phyloP scores from a whole-genome alignment of 1,140 invertebrate genomes.

The Nymphalis io region DNA sequence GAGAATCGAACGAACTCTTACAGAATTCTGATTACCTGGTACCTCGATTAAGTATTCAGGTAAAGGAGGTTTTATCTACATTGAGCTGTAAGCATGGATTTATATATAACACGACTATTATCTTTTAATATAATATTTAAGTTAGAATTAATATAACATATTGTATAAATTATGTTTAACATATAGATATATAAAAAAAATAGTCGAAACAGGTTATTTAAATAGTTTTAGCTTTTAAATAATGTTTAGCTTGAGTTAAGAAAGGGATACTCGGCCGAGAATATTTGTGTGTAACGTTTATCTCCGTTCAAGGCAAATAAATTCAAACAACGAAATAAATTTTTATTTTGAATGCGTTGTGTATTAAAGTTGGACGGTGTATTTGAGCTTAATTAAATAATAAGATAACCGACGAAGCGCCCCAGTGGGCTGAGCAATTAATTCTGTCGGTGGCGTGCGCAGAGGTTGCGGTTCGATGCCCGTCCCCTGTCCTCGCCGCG shows the following conservation, averaged over 20 bases:
- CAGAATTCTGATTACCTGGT: constrained; percentile 69
- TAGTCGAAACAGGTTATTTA: too few species aligned
- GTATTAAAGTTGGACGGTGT: background rate
- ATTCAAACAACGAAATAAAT: background rate
- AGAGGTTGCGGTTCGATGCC: constrained; percentile 40
- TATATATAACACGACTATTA: background rate
- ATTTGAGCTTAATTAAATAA: constrained; percentile 19
- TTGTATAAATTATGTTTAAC: too few species aligned
- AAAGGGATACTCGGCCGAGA: too few species aligned
- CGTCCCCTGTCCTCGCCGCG: constrained; percentile 34
- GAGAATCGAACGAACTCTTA: constrained; percentile 57
- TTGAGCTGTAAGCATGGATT: constrained; percentile 52
- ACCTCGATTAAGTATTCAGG: constrained; percentile 68
- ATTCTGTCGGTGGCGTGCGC: constrained; percentile 38
- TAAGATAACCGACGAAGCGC: constrained; percentile 21
- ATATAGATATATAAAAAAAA: too few species aligned
- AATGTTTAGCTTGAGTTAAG: too few species aligned
- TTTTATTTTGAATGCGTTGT: background rate
- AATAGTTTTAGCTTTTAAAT: too few species aligned
- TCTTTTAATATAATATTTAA: too few species aligned
- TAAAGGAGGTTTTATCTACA: constrained; percentile 66
- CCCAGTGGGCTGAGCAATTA: constrained; percentile 37
- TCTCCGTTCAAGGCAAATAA: background rate
- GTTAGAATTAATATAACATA: too few species aligned
- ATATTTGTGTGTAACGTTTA: too few species aligned